Percentiles rank a stretch among this genome's conserved stretches.
These are phyloP conservation scores for Blomia tropicalis DNA, from an alignment of 2,888 invertebrate species.

Conservation along the genomic window DNA sequence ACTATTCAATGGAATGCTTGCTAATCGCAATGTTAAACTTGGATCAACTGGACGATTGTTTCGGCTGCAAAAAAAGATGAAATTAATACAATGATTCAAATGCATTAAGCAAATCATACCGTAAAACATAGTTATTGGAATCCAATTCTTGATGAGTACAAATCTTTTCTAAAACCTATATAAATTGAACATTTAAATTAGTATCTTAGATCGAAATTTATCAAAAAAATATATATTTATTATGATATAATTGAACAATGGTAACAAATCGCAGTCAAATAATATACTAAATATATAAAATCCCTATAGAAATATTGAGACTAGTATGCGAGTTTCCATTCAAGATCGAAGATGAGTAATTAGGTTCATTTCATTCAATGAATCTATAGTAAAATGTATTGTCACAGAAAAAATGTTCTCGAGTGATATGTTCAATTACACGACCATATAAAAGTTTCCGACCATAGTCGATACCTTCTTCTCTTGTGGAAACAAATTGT, in stretches of 20 bases:
- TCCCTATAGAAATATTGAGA: too few species aligned
- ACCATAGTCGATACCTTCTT: constrained; percentile 65
- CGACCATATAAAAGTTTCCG: constrained; percentile 65
- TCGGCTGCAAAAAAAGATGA: constrained; percentile 41
- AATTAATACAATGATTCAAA: neutral
- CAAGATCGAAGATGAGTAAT: neutral
- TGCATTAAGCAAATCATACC: neutral
- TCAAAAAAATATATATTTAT: too few species aligned
- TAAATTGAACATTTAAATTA: neutral
- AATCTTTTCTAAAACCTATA: constrained; percentile 18
- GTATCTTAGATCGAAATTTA: too few species aligned
- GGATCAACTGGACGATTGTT: constrained; percentile 61
- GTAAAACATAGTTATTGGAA: neutral
- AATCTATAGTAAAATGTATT: constrained; percentile 49
- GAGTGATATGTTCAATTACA: constrained; percentile 63
- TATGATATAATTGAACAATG: too few species aligned
- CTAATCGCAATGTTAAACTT: constrained; percentile 59
- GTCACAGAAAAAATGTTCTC: constrained; percentile 70
- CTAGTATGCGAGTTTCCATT: too few species aligned
- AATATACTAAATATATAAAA: too few species aligned
- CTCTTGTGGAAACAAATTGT: constrained; percentile 58
- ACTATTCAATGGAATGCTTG: constrained; percentile 77
- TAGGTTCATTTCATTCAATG: neutral
- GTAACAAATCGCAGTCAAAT: too few species aligned
- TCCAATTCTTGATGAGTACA: constrained; percentile 17